These are phyloP conservation scores for Corynorhinus townsendii DNA, from an alignment of 2,113 vertebrate genomes.

Conservation along the genomic window DNA sequence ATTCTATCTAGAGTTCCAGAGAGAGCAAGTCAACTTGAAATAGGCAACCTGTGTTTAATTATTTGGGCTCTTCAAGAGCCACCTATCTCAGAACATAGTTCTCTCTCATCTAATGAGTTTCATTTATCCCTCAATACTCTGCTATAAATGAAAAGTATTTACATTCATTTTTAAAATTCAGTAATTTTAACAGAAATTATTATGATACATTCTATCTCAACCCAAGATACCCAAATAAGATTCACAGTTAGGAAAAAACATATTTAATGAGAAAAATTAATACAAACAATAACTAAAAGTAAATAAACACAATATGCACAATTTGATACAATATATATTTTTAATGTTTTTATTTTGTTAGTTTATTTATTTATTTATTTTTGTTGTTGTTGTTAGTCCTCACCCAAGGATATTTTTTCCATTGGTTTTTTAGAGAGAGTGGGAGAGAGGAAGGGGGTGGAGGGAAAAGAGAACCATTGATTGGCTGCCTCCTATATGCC, in stretches of 20 bases:
- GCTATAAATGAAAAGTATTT: not conserved
- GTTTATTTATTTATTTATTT: too few species aligned
- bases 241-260: not conserved
- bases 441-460: too few species aligned
- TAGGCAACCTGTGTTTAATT: not conserved
- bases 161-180: not conserved
- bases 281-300: not conserved
- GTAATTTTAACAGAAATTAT: not conserved
- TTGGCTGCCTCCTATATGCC: too few species aligned
- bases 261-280: not conserved
- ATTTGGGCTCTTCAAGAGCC: not conserved
- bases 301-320: not conserved
- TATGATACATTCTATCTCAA: not conserved
- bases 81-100: not conserved
- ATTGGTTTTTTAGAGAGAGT: too few species aligned
- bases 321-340: not conserved
- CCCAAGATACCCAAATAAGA: not conserved
- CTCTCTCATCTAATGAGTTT: not conserved
- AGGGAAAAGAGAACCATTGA: too few species aligned
- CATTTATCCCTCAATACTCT: not conserved
- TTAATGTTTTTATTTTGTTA: not conserved
- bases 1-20: not conserved
- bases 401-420: too few species aligned
- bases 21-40: not conserved
- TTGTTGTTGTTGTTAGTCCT: too few species aligned